A percentile compares a stretch with the other conserved stretches of the same genome.
Evolutionary conservation across 2,797 vertebrate genomes (phyloP).

Genomic region (Cossypha dichroa): DNA sequence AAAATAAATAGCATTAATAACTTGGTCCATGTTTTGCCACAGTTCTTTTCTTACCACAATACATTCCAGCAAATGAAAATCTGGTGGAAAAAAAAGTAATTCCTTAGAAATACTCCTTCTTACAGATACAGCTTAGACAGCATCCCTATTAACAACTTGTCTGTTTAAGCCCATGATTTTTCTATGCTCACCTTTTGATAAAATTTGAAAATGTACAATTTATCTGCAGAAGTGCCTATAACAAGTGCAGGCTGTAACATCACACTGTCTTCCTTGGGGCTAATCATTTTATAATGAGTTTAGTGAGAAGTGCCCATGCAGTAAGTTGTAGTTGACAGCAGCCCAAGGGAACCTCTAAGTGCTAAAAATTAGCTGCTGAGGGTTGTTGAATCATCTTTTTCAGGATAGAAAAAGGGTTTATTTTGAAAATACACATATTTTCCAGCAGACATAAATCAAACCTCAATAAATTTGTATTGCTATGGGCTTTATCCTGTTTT

Average conservation of each 20-base stretch:
- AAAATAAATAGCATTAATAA: not conserved
- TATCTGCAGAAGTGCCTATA: conserved; percentile 39
- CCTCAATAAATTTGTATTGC: conserved; percentile 49
- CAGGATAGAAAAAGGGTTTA: conserved; percentile 52
- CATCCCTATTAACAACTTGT: not conserved
- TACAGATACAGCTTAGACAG: not conserved
- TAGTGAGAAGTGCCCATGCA: conserved; percentile 74
- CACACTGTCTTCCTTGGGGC: conserved; percentile 64
- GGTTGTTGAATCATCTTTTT: conserved; percentile 59
- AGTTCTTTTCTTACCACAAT: not conserved
- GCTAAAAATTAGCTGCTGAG: conserved; percentile 72
- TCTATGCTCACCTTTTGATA: conserved; percentile 23
- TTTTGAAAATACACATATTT: conserved; percentile 59
- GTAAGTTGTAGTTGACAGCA: conserved; percentile 76
- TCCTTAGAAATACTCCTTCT: not conserved
- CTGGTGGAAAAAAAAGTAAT: not conserved
- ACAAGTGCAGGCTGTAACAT: conserved; percentile 18
- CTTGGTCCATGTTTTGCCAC: not conserved
- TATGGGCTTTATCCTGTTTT: conserved; percentile 61
- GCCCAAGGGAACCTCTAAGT: conserved; percentile 72
- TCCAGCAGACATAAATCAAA: conserved; percentile 73
- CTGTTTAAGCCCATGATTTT: conserved; percentile 3
- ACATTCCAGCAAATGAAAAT: not conserved
- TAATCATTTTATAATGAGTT: conserved; percentile 79
- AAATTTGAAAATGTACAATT: conserved; percentile 53